phyloP scores from a whole-genome alignment of 2,113 vertebrate genomes.

The Apeltes quadracus region DNA sequence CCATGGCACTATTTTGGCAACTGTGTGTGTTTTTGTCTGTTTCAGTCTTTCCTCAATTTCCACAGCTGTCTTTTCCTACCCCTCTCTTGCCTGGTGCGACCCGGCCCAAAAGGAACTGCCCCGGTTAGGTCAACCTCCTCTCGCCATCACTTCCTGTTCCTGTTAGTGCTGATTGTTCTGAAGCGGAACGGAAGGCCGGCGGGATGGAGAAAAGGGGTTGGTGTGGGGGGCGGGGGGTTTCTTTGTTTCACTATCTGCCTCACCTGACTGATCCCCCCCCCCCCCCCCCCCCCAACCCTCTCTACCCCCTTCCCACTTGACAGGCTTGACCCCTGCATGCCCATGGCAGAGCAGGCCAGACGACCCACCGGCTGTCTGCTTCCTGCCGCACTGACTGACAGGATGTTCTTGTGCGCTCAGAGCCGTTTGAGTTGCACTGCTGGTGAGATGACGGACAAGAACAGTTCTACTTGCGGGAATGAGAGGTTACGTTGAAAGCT shows the following conservation, averaged over 20 bases:
- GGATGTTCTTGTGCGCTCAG: conserved; percentile 56
- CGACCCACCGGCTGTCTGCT: conserved; percentile 47
- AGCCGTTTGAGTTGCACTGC: conserved; percentile 11
- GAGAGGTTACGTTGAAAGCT: not conserved
- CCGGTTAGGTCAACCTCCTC: conserved; percentile 65
- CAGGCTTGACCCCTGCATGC: conserved; percentile 55
- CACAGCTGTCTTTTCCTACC: conserved; percentile 51
- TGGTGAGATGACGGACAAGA: not conserved
- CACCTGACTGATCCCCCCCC: conserved; percentile 65
- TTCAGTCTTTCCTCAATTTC: conserved; percentile 49
- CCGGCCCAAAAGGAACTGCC: conserved; percentile 60
- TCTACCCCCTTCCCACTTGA: conserved; percentile 60
- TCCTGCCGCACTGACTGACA: conserved; percentile 62
- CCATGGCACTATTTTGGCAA: conserved; percentile 21
- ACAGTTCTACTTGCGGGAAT: not conserved
- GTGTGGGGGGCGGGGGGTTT: not conserved
- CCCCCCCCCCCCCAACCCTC: conserved; percentile 57
- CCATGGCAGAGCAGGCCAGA: conserved; percentile 49
- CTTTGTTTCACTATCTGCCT: conserved; percentile 64
- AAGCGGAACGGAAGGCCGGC: conserved; percentile 66
- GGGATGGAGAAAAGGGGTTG: conserved; percentile 39
- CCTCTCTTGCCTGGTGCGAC: conserved; percentile 46
- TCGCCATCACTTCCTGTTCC: conserved; percentile 75
- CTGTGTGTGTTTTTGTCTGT: conserved; percentile 11
- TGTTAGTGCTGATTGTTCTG: conserved; percentile 70